Base-by-base conservation (phyloP, 1,140 invertebrate genomes). In the Trachymyrmex cornetzi region DNA sequence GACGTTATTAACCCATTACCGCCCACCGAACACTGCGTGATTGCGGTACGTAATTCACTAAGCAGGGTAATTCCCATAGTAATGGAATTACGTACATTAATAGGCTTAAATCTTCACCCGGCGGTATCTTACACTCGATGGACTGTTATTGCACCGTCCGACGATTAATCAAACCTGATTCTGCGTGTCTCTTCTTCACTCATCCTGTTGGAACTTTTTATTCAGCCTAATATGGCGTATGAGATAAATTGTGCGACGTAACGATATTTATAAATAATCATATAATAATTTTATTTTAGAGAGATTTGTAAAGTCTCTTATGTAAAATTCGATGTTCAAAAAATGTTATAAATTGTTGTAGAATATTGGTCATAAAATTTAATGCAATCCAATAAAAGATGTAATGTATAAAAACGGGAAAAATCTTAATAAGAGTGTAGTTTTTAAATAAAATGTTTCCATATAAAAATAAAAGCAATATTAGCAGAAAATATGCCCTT, bases 1-100 rank as follows among this genome's bases (percentile, higher is more conserved):
- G 86, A 59, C n/a, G 48, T 89, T 90, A 90, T 90, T 90, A 89
- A 86, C 66, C 81, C 71, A 89, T 89, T 89, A 80, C 75, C 77
- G 80, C 63, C 88, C 75, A 64, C 75, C 74, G 74, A 34, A 79
- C 38, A 57, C 14, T 44, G 53, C 24, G 19, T 57, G 48, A 57
- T 9, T 30, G n/a, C 66, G 63, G n/a, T 72, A 77, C 22, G 63
- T 71, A 61, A 87, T 77, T 90, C 38, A 72, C 19, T 57, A 48
- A 30, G 48, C 48, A 48, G 12, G 27, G 27, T 53, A 50, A 59
- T 50, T 50, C 48, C 48, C 12, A 50, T 74, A 30, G n/a, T 74
- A 87, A 79, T 79, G 79, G 63, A 87, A 89, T 84, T 85, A 85
- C 55, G 55, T 63, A 55, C 72, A 72, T 74, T 89, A 90, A 89